Evolutionary conservation across 2,888 invertebrate genomes (phyloP).

Genomic region (Hartigia nigra): DNA sequence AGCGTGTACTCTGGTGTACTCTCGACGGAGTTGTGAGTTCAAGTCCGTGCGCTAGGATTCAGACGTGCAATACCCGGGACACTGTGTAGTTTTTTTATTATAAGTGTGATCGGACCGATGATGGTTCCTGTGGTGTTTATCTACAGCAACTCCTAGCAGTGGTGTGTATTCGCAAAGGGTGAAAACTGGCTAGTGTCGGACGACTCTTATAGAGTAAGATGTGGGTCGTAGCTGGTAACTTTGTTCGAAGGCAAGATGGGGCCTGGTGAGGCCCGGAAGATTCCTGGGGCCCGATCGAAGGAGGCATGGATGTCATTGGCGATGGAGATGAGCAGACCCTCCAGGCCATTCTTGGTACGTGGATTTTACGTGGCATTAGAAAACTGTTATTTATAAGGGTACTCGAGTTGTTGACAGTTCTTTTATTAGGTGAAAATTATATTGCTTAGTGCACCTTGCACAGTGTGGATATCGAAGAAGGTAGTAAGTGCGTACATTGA

Average conservation of each 20-base stretch:
- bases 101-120: not conserved
- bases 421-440: not conserved
- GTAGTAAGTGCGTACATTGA: slow-evolving; percentile 23
- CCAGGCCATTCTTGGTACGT: slow-evolving; percentile 66
- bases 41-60: not conserved
- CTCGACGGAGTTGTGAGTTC: not conserved
- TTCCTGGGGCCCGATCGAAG: slow-evolving; percentile 52
- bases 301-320: slow-evolving; percentile 65
- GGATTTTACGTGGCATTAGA: not conserved
- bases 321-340: slow-evolving; percentile 65
- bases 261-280: slow-evolving; percentile 58
- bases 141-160: not conserved
- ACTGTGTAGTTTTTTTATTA: not conserved
- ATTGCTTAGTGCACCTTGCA: not conserved
- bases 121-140: slow-evolving; percentile 3
- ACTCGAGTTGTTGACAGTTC: not conserved
- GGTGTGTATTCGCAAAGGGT: not conserved
- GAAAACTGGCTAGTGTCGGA: not conserved
- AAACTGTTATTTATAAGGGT: not conserved
- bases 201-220: slow-evolving; percentile 20
- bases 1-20: not conserved
- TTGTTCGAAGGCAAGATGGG: slow-evolving; percentile 55
- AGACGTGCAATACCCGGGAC: not conserved
- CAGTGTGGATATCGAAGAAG: slow-evolving; percentile 19
- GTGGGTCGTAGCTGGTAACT: slow-evolving; percentile 31